Evolutionary conservation across 2,113 vertebrate genomes (phyloP).

Genomic region (Syngnathus scovelli): DNA sequence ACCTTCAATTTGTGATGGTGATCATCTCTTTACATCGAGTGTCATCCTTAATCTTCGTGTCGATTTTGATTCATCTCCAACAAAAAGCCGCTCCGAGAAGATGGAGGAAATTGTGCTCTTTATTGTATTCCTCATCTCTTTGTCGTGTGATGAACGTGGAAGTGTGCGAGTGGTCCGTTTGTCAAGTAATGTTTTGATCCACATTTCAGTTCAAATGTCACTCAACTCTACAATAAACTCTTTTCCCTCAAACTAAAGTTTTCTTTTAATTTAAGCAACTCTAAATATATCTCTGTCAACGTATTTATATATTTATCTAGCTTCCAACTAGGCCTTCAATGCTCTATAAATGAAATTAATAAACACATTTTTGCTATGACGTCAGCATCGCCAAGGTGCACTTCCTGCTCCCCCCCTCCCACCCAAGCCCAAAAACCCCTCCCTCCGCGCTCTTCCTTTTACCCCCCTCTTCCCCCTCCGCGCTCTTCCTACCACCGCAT

Average conservation of each 20-base stretch:
- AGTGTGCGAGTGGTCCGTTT: background rate
- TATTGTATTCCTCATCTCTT: background rate
- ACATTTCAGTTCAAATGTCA: constrained; percentile 29
- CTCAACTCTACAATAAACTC: constrained; percentile 59
- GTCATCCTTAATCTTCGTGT: background rate
- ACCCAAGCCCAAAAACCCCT: too few species aligned
- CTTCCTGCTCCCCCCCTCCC: background rate
- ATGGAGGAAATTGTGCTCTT: background rate
- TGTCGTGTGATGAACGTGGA: background rate
- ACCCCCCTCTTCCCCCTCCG: background rate
- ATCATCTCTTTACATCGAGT: background rate
- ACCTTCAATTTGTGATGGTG: background rate
- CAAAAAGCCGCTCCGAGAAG: background rate
- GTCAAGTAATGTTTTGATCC: background rate
- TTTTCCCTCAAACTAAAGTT: constrained; percentile 32
- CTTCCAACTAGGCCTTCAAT: background rate
- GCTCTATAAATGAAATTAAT: background rate
- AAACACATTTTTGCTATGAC: background rate
- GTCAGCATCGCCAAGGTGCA: background rate
- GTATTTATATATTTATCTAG: too few species aligned
- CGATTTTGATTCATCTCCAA: background rate
- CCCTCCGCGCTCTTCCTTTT: background rate
- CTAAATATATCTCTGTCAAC: too few species aligned
- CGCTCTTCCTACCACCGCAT: constrained; percentile 59
- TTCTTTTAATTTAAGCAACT: constrained; percentile 15